Evolutionary conservation across 2,888 invertebrate species (phyloP), one percentile per base, ranked within the genome.

Genomic region (Pristionchus mayeri): DNA sequence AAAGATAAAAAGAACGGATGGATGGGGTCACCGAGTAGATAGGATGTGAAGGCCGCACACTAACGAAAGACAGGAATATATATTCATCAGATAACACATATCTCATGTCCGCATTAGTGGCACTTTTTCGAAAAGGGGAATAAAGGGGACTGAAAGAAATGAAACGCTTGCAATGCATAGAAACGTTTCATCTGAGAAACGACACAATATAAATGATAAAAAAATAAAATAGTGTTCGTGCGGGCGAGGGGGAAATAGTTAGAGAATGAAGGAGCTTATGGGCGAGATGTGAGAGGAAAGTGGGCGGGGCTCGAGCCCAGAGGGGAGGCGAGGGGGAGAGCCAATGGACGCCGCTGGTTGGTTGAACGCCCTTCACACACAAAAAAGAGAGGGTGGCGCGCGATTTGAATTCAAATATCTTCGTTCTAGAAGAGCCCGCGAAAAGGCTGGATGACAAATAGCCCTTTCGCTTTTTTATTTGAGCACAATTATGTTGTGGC

Each of bases 341-440:
- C 71, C 44, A 18, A 24, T 71, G 71, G 71, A 44, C 71, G 71
- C 71, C 71, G 71, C 71, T 71, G 71, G 71, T 71, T 71, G 71
- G 71, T 71, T 71, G 71, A 71, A 71, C 71, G 71, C 40, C 71
- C 71, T 44, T 37, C 71, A 71, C 37, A 40, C 71, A 71, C 27
- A 54, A 71, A 71, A 71, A 40, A 71, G 71, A 71, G 44, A 16
- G 71, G 13, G 30, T 40, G 71, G 71, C 71, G 71, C 71, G 71
- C 71, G 44, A 30, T 71, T 71, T 71, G 71, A 71, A 71, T 71
- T 71, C 44, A n/a, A 71, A 71, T 71, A 40, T 44, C 44, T 71
- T 40, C 21, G 40, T 71, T 71, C 71, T 40, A 71, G 71, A 71
- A 71, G 3, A 24, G 21, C 71, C 11, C 44, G 71, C 24, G 30